Percentiles rank a stretch among this genome's conserved stretches.
These are phyloP conservation scores for Drosophila equinoxialis DNA, from an alignment of 1,140 invertebrate species.

Conservation along the genomic window DNA sequence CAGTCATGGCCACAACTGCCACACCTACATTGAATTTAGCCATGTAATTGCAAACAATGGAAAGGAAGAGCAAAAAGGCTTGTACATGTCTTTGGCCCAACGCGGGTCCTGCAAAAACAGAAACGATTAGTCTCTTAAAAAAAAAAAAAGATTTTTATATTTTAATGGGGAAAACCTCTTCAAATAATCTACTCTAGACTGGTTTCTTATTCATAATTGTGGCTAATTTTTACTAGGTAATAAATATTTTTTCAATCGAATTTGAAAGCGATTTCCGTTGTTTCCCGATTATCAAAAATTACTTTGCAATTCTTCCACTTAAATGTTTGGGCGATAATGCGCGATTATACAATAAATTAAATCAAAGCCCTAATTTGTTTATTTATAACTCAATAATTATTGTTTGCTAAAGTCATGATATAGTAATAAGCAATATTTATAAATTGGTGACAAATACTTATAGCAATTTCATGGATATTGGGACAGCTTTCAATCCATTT, in stretches of 20 bases:
- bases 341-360: conserved; percentile 1
- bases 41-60: conserved; percentile 71
- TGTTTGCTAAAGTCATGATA: not conserved
- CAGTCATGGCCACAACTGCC: conserved; percentile 77
- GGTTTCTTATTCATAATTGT: not conserved
- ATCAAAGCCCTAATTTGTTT: conserved; percentile 16
- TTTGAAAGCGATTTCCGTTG: not conserved
- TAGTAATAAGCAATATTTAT: no score
- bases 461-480: no score
- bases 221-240: not conserved
- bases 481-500: no score
- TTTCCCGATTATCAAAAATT: conserved; percentile 14
- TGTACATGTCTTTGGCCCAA: conserved; percentile 75
- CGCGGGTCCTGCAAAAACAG: conserved; percentile 43
- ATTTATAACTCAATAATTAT: not conserved
- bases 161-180: not conserved
- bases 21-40: conserved; percentile 68
- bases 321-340: not conserved
- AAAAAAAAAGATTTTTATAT: not conserved
- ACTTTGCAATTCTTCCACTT: not conserved
- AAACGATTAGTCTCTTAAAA: not conserved
- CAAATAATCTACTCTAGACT: not conserved
- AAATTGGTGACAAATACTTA: no score
- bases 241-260: not conserved
- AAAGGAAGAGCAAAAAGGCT: conserved; percentile 61